Evolutionary conservation across 2,797 vertebrate genomes (phyloP).

Genomic region (Buphagus erythrorhynchus): DNA sequence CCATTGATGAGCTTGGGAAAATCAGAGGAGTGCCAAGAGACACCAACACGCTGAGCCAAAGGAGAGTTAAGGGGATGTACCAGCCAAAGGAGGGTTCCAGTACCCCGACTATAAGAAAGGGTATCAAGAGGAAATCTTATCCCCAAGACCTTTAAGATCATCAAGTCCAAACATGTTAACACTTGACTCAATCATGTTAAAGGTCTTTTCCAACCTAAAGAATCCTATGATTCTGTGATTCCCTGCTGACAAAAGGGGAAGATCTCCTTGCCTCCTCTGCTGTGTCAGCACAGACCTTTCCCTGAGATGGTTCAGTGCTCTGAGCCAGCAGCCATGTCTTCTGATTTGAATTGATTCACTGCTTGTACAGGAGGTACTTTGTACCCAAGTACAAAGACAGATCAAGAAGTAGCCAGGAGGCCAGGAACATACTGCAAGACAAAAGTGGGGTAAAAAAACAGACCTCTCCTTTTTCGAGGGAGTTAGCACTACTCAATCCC

Average conservation of each 20-base stretch:
- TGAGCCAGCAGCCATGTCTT: neutral
- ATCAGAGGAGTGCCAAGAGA: neutral
- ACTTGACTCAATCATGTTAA: neutral
- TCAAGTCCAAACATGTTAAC: neutral
- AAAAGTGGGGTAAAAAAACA: neutral
- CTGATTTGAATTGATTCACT: neutral
- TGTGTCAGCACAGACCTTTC: neutral
- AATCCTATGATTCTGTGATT: neutral
- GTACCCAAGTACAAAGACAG: neutral
- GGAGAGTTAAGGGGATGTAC: neutral
- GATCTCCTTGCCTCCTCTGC: neutral
- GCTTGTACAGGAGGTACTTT: neutral
- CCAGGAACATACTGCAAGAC: neutral
- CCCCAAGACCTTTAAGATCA: neutral
- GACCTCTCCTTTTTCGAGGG: neutral
- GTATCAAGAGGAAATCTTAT: neutral
- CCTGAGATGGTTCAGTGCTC: neutral
- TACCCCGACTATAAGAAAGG: rapidly evolving
- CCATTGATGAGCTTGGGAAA: neutral
- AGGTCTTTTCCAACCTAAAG: neutral
- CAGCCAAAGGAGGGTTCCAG: neutral
- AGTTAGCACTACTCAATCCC: neutral
- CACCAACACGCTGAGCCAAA: rapidly evolving
- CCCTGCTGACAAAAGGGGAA: neutral
- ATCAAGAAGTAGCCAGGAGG: neutral